Evolutionary conservation across 2,888 invertebrate genomes (phyloP).

Genomic region (Eueremaeus valkanovi): DNA sequence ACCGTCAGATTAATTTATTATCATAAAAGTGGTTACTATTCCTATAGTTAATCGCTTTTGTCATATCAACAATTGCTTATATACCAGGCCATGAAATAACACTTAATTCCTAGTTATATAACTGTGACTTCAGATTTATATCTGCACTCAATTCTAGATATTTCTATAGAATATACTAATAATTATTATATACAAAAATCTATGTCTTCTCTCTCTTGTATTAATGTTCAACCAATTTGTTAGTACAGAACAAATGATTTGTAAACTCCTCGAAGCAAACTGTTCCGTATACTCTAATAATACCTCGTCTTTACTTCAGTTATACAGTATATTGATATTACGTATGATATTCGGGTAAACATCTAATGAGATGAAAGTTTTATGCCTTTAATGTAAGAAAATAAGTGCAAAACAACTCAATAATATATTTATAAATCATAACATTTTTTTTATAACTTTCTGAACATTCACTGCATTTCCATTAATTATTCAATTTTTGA

Average conservation of each 20-base stretch:
- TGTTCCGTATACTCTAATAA: neutral
- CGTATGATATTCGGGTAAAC: neutral
- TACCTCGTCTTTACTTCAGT: neutral
- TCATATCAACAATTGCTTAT: conserved; percentile 5
- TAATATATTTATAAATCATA: neutral
- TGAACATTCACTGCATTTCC: neutral
- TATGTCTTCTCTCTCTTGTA: neutral
- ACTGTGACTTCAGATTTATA: neutral
- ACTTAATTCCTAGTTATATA: neutral
- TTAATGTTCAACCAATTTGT: neutral
- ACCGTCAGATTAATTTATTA: neutral
- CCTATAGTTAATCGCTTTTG: neutral
- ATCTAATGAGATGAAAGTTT: conserved; percentile 3
- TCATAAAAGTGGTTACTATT: neutral
- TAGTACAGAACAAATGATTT: neutral
- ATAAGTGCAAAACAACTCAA: neutral
- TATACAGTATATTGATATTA: neutral
- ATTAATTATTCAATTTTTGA: neutral
- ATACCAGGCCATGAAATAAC: neutral
- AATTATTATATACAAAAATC: too few relatives aligned
- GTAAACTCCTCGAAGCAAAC: conserved; percentile 6
- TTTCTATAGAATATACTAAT: too few relatives aligned
- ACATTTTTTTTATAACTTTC: neutral
- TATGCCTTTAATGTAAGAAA: neutral
- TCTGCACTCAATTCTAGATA: neutral